phyloP scores from a whole-genome alignment of 2,797 vertebrate species.

The Mergus octosetaceus region DNA sequence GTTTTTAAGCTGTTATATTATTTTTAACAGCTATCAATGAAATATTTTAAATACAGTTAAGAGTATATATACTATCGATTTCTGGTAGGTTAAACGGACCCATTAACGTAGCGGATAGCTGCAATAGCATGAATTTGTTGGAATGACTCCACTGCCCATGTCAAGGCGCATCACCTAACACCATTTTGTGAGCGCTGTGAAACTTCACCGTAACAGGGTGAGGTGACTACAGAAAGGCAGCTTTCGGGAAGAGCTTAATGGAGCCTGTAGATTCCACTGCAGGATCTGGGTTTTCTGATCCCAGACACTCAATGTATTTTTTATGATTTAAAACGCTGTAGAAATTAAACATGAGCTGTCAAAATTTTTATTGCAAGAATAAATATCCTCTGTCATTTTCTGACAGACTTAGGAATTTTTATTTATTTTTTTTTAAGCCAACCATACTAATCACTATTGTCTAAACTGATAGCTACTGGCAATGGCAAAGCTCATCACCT shows the following conservation, averaged over 20 bases:
- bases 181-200: background rate
- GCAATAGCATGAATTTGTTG: background rate
- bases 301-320: background rate
- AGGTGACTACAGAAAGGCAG: background rate
- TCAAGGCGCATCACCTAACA: background rate
- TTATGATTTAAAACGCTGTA: background rate
- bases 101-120: background rate
- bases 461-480: slow-evolving; percentile 72
- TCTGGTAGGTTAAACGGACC: background rate
- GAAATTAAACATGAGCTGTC: slow-evolving; percentile 28
- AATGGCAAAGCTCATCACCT: slow-evolving; percentile 73
- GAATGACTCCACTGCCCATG: background rate
- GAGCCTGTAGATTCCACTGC: background rate
- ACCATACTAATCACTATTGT: slow-evolving; percentile 39
- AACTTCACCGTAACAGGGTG: background rate
- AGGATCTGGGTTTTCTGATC: background rate
- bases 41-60: background rate
- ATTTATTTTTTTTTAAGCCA: slow-evolving; percentile 6
- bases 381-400: background rate
- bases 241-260: background rate
- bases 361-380: slow-evolving; percentile 18
- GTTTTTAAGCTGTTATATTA: background rate
- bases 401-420: background rate
- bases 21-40: slow-evolving; percentile 19
- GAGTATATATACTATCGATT: background rate